Percentiles rank a stretch among this genome's conserved stretches.
phyloP scores from a whole-genome alignment of 1,140 invertebrate species.

The Pogonus chalceus region DNA sequence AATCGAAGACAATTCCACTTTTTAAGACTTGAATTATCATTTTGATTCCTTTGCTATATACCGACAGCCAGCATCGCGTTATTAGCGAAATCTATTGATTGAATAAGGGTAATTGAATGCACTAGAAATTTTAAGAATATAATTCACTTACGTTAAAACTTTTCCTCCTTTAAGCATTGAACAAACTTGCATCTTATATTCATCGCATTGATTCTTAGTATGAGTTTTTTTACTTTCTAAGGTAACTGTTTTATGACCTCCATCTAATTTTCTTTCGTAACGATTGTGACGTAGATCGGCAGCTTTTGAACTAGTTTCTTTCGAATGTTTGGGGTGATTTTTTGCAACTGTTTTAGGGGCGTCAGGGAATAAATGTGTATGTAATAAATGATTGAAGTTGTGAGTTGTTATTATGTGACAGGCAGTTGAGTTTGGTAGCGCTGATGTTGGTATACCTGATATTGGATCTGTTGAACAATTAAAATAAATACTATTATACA shows the following conservation, averaged over 20 bases:
- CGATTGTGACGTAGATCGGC: slow-evolving; percentile 32
- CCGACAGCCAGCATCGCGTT: too few relatives aligned
- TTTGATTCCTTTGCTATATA: too few relatives aligned
- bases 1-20: too few relatives aligned
- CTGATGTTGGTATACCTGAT: slow-evolving; percentile 58
- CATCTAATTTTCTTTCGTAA: slow-evolving; percentile 48
- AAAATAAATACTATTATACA: slow-evolving; percentile 4
- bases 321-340: slow-evolving; percentile 26
- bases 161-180: slow-evolving; percentile 31
- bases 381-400: slow-evolving; percentile 73
- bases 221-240: slow-evolving; percentile 19
- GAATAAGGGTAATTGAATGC: too few relatives aligned
- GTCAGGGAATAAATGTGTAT: slow-evolving; percentile 64
- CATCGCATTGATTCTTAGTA: slow-evolving; percentile 23
- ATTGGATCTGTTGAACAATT: slow-evolving; percentile 45
- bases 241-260: slow-evolving; percentile 40
- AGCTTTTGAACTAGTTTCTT: slow-evolving; percentile 3
- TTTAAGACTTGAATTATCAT: too few relatives aligned
- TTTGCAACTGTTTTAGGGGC: slow-evolving; percentile 27
- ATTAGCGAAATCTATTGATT: too few relatives aligned
- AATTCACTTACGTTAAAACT: slow-evolving; percentile 29
- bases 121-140: too few relatives aligned
- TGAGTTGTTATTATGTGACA: slow-evolving; percentile 48
- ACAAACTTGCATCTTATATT: slow-evolving; percentile 27
- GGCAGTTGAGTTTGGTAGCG: slow-evolving; percentile 46